Evolutionary conservation across 2,113 vertebrate species (phyloP).

Genomic region (Setophaga petechia): DNA sequence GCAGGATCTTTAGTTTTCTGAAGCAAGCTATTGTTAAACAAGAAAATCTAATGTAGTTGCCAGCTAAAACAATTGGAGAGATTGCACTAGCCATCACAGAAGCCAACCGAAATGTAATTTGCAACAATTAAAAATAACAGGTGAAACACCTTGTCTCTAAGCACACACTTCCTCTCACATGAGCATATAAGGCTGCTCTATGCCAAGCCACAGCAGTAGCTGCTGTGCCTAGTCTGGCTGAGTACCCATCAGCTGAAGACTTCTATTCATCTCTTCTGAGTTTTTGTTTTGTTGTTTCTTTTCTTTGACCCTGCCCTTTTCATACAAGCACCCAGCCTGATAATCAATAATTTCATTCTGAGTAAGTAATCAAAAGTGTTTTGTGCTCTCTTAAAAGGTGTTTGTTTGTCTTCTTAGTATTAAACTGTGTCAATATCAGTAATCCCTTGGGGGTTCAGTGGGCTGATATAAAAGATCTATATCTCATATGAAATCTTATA

Average conservation of each 20-base stretch:
- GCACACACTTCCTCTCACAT: not conserved
- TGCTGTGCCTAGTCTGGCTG: not conserved
- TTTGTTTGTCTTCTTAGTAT: not conserved
- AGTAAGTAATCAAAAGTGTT: not conserved
- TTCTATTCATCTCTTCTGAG: not conserved
- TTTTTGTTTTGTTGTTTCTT: not conserved
- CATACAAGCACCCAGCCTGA: not conserved
- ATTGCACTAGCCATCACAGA: not conserved
- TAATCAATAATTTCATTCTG: not conserved
- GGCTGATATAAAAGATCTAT: not conserved
- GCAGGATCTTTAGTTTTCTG: not conserved
- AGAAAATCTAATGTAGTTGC: not conserved
- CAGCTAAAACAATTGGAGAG: not conserved
- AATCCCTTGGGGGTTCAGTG: not conserved
- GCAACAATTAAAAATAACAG: not conserved
- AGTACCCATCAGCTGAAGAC: fast-evolving
- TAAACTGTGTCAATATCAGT: not conserved
- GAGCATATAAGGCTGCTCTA: not conserved
- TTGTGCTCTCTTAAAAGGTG: not conserved
- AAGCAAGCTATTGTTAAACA: not conserved
- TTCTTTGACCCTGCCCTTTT: not conserved
- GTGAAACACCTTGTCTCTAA: not conserved
- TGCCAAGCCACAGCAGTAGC: not conserved
- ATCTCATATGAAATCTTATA: not conserved
- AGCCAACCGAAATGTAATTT: fast-evolving